Evolutionary conservation across 2,113 vertebrate genomes (phyloP).

Genomic region (Gymnorhina tibicen): DNA sequence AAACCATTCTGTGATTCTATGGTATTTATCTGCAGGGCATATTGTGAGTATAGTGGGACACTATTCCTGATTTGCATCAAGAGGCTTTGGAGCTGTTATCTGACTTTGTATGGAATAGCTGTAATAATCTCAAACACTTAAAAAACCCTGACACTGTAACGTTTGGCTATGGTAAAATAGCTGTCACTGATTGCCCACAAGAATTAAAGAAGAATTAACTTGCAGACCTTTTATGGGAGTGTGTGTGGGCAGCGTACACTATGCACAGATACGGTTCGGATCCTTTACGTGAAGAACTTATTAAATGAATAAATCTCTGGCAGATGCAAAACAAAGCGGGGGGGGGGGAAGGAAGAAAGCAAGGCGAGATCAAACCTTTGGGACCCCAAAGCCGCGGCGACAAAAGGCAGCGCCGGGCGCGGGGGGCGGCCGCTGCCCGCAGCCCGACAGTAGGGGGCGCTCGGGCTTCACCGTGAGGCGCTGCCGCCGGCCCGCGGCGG

Average conservation of each 20-base stretch:
- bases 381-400: neutral
- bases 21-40: constrained; percentile 15
- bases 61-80: neutral
- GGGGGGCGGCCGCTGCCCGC: neutral
- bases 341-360: neutral
- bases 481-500: neutral
- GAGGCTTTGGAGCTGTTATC: neutral
- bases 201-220: neutral
- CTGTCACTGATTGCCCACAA: neutral
- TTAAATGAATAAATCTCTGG: neutral
- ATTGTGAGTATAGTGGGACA: neutral
- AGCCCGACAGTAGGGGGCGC: constrained; percentile 84
- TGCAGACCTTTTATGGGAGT: neutral
- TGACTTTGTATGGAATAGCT: neutral
- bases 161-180: fast-evolving
- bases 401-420: neutral
- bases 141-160: neutral
- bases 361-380: neutral
- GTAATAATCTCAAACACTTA: neutral
- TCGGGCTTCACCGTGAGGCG: constrained; percentile 72
- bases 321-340: neutral
- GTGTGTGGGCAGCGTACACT: fast-evolving
- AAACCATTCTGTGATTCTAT: neutral
- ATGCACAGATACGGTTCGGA: neutral
- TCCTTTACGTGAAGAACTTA: neutral